Conservation (phyloP, 2,888 invertebrate species). For the Cephus pygmeus region DNA sequence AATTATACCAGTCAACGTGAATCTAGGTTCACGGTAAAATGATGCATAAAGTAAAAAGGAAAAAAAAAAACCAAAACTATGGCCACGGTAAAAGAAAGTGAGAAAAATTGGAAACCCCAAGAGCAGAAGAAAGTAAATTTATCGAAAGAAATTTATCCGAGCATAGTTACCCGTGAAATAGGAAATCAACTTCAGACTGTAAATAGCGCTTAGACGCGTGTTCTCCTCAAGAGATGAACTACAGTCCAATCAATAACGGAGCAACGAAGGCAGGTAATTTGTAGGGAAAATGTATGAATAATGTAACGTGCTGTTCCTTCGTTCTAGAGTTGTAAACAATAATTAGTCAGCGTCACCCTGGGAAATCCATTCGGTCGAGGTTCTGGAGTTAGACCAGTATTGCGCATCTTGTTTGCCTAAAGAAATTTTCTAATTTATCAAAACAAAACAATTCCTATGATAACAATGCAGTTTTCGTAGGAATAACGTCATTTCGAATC, state of each 20-base stretch:
- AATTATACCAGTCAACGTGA: neutral
- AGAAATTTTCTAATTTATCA: neutral
- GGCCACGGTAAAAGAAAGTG: neutral
- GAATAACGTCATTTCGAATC: neutral
- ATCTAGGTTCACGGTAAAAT: neutral
- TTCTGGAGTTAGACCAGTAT: neutral
- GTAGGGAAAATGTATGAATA: constrained; percentile 41
- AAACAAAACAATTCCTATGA: neutral
- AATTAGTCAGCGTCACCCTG: constrained; percentile 38
- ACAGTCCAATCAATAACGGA: constrained; percentile 34
- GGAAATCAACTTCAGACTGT: neutral
- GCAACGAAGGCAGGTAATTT: constrained; percentile 34
- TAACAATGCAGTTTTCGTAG: neutral
- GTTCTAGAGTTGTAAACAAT: constrained; percentile 18
- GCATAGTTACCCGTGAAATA: neutral
- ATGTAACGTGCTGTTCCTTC: constrained; percentile 30
- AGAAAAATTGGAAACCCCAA: neutral
- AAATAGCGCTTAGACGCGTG: neutral
- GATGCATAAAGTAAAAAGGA: neutral
- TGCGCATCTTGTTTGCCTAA: neutral
- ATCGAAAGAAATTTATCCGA: neutral
- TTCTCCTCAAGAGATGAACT: neutral
- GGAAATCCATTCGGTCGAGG: neutral
- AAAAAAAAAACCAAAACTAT: neutral
- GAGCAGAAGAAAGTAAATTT: neutral